A percentile compares a stretch with the other conserved stretches of the same genome.
These are phyloP conservation scores for Myotis planiceps DNA, from an alignment of 2,797 vertebrate species.

Conservation along the genomic window DNA sequence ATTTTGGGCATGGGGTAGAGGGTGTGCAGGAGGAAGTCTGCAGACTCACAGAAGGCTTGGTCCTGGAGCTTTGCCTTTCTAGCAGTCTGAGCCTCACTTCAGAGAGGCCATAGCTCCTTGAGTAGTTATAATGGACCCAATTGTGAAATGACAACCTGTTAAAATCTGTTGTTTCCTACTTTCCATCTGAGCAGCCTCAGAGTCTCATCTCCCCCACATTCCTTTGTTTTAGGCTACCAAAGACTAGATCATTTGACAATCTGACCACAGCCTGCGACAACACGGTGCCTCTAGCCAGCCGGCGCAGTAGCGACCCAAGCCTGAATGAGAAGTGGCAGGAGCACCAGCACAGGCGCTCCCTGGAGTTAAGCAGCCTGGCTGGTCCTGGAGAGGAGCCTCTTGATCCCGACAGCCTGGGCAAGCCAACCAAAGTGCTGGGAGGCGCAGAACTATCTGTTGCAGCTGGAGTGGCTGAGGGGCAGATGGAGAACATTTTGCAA, in stretches of 20 bases:
- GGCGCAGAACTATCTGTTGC: slow-evolving; percentile 93
- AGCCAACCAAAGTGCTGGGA: slow-evolving; percentile 77
- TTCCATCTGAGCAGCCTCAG: not conserved
- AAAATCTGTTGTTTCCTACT: not conserved
- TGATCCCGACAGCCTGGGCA: slow-evolving; percentile 80
- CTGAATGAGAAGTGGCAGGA: slow-evolving; percentile 99
- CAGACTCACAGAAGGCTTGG: not conserved
- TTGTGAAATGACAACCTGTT: not conserved
- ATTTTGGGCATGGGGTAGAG: too few species aligned
- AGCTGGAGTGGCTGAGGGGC: slow-evolving; percentile 92
- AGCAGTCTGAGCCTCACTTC: not conserved
- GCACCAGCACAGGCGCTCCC: slow-evolving; percentile 95
- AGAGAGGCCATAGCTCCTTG: not conserved
- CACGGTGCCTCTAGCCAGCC: slow-evolving; percentile 90
- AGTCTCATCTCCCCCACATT: slow-evolving; percentile 46
- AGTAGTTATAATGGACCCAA: not conserved
- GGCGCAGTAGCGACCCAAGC: slow-evolving; percentile 97
- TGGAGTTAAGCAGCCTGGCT: slow-evolving; percentile 93
- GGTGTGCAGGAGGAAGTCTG: not conserved
- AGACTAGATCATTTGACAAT: slow-evolving; percentile 98
- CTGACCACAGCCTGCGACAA: slow-evolving; percentile 94
- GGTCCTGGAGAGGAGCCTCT: slow-evolving; percentile 87
- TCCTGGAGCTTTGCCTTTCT: not conserved
- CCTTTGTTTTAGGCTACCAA: slow-evolving; percentile 90
- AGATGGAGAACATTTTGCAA: slow-evolving; percentile 98